These are phyloP conservation scores for Albula goreensis DNA, from an alignment of 2,113 vertebrate genomes.

Conservation along the genomic window DNA sequence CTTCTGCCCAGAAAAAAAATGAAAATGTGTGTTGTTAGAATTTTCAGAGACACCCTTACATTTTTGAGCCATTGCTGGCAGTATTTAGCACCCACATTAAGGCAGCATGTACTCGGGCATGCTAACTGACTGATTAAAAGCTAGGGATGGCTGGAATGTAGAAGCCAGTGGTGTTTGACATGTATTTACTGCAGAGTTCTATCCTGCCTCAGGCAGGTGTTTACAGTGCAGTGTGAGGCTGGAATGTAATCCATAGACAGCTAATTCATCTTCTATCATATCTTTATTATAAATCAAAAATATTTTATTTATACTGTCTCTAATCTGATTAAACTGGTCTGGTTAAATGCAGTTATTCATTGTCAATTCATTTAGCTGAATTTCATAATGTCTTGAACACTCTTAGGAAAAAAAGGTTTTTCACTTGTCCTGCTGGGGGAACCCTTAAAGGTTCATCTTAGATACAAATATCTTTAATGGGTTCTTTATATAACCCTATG, in stretches of 20 bases:
- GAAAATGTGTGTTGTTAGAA: background rate
- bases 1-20: background rate
- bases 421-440: no score
- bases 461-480: no score
- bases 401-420: no score
- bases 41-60: background rate
- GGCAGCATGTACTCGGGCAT: background rate
- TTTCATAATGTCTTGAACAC: no score
- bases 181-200: background rate
- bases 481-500: no score
- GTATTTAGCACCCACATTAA: background rate
- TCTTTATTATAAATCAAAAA: no score
- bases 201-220: slow-evolving; percentile 2
- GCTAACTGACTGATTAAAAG: background rate
- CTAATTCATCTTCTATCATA: background rate
- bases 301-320: background rate
- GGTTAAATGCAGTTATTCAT: background rate
- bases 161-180: background rate
- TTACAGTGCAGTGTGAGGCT: background rate
- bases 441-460: no score
- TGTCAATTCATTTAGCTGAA: no score
- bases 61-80: background rate
- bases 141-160: background rate
- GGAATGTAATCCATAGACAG: background rate
- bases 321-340: background rate